Percentiles rank a stretch among this genome's conserved stretches.
phyloP scores from a whole-genome alignment of 2,888 invertebrate genomes.

The Drosophila prostipennis region DNA sequence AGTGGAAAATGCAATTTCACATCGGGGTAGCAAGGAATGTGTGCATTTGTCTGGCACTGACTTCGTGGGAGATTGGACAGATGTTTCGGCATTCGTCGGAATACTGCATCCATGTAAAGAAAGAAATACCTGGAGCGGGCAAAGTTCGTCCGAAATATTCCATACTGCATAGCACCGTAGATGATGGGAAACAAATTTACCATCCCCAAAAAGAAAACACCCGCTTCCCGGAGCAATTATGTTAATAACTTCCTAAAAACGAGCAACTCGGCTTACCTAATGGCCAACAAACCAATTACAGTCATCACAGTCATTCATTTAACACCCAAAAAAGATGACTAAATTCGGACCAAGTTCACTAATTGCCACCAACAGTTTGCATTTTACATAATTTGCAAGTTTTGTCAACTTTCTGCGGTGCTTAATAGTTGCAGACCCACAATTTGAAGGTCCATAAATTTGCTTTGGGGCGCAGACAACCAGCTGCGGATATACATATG shows the following conservation, averaged over 20 bases:
- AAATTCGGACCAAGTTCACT: conserved; percentile 31
- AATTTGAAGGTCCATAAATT: conserved; percentile 46
- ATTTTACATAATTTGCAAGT: conserved; percentile 54
- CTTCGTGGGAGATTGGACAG: conserved; percentile 44
- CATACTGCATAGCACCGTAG: not conserved
- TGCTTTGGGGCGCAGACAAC: conserved; percentile 24
- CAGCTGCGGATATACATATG: conserved; percentile 35
- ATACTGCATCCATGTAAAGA: conserved; percentile 33
- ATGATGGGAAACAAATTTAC: not conserved
- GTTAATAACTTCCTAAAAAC: conserved; percentile 44
- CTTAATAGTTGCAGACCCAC: conserved; percentile 31
- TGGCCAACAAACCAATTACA: conserved; percentile 37
- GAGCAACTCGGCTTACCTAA: conserved; percentile 19
- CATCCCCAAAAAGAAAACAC: conserved; percentile 1
- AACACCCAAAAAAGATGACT: conserved; percentile 19
- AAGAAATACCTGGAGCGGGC: not conserved
- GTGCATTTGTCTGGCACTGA: conserved; percentile 38
- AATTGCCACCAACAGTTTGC: conserved; percentile 42
- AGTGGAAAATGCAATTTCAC: conserved; percentile 63
- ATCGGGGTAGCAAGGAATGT: conserved; percentile 26
- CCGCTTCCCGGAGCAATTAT: conserved; percentile 22
- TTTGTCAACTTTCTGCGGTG: conserved; percentile 66
- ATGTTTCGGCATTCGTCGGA: conserved; percentile 20
- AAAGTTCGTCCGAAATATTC: conserved; percentile 11
- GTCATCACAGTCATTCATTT: conserved; percentile 28